A percentile compares a stretch with the other conserved stretches of the same genome.
These are phyloP conservation scores for Frankliniella fusca DNA, from an alignment of 2,888 invertebrate species.

Conservation along the genomic window DNA sequence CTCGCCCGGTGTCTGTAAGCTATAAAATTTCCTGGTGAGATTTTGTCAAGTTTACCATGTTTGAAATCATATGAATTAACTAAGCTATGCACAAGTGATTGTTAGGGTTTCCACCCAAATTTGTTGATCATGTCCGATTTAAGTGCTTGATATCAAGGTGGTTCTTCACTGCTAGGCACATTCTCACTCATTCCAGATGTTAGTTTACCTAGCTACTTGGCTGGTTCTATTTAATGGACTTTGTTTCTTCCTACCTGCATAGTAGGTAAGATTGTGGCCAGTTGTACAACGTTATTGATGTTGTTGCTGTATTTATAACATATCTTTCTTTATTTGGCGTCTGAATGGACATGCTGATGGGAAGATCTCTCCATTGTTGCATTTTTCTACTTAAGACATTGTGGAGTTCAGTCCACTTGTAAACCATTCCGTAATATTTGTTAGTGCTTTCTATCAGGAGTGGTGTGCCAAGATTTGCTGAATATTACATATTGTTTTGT, in stretches of 20 bases:
- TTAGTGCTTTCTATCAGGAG: slow-evolving; percentile 13
- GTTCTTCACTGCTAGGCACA: slow-evolving; percentile 12
- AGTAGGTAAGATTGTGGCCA: background rate
- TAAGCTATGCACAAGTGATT: slow-evolving; percentile 16
- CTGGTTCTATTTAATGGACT: slow-evolving; percentile 20
- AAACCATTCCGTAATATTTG: slow-evolving; percentile 29
- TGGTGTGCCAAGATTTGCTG: slow-evolving; percentile 26
- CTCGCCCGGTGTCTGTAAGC: slow-evolving; percentile 7
- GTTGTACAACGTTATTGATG: slow-evolving; percentile 25
- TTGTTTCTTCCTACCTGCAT: background rate
- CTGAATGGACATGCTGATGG: slow-evolving; percentile 3
- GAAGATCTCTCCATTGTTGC: slow-evolving; percentile 24
- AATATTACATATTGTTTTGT: slow-evolving; percentile 22
- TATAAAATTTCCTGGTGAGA: slow-evolving; percentile 12
- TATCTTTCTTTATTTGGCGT: slow-evolving; percentile 25
- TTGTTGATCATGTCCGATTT: slow-evolving; percentile 9
- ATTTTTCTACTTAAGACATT: slow-evolving; percentile 27
- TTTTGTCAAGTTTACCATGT: background rate
- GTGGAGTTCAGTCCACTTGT: slow-evolving; percentile 30
- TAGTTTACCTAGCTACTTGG: slow-evolving; percentile 7
- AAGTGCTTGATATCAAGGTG: background rate
- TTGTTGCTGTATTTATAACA: slow-evolving; percentile 26
- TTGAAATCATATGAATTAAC: background rate
- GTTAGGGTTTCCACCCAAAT: background rate
- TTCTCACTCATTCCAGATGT: slow-evolving; percentile 15